Evolutionary conservation across 2,113 vertebrate genomes (phyloP), one percentile per base, ranked within the genome.

Genomic region (Pleuronectes platessa): DNA sequence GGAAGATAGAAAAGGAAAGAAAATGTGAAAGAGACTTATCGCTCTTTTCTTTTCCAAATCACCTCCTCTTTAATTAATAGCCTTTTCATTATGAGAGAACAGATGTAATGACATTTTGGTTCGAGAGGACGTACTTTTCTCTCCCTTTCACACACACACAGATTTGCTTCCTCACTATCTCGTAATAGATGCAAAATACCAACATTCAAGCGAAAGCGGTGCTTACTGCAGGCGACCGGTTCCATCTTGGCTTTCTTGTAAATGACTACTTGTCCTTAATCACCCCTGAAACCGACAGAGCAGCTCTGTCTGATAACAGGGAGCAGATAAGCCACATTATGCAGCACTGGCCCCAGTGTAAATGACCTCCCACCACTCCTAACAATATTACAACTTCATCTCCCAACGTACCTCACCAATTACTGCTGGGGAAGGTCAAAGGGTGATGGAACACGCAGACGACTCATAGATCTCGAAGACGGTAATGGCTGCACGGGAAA

Each of bases 401-500:
- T 71, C 71, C 68, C 58, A 82, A 83, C 71, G 67, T 68, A 77
- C 76, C 76, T 88, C 71, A 71, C 83, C 89, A 90, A 92, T 90
- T 92, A 90, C 82, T 4, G 0, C 79, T 61, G 37, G 21, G 15
- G 74, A 88, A 88, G 90, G 82, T 88, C 89, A 88, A 78, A 76
- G 78, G 87, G 84, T 83, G 84, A 81, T 80, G 56, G 76, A 87
- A 81, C 61, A 73, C 59, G 63, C 78, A 61, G 68, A 68, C 75
- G 70, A 82, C 71, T 80, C 79, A 79, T 91, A 91, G 84, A 91
- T 91, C 86, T 88, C 83, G 74, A 81, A 81, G 84, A 90, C 83
- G 71, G 77, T 75, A 69, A 82, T 71, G 87, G 3, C 84, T 84
- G 73, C 27, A n/a, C 54, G 71, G 86, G 74, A 90, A 91, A 89